Percentiles rank a stretch among this genome's conserved stretches.
phyloP scores from a whole-genome alignment of 2,888 invertebrate species.

The Ischnura elegans region DNA sequence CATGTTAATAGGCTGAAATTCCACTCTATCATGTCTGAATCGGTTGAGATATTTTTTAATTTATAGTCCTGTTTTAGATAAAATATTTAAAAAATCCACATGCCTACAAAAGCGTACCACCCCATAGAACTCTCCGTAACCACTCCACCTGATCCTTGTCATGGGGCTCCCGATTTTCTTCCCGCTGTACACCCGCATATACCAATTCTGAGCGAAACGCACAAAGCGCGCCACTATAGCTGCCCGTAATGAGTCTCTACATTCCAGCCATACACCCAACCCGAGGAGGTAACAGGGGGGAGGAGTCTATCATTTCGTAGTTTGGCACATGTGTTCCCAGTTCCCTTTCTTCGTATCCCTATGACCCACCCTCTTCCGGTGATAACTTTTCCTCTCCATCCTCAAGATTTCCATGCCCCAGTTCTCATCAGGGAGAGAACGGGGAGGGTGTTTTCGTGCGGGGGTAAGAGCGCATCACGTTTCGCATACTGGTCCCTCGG shows the following conservation, averaged over 20 bases:
- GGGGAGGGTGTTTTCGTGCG: too few relatives aligned
- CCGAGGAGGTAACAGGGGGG: not conserved
- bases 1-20: too few relatives aligned
- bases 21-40: too few relatives aligned
- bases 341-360: not conserved
- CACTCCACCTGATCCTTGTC: too few relatives aligned
- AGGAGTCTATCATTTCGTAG: not conserved
- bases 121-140: too few relatives aligned
- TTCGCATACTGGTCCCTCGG: not conserved
- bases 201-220: not conserved
- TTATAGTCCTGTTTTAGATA: too few relatives aligned
- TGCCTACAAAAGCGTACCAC: too few relatives aligned
- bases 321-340: not conserved
- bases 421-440: not conserved
- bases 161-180: too few relatives aligned
- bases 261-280: not conserved
- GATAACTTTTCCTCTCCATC: not conserved
- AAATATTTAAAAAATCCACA: too few relatives aligned
- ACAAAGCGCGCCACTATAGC: not conserved
- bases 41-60: too few relatives aligned
- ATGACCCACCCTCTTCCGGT: not conserved
- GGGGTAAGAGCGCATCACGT: not conserved
- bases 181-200: not conserved
- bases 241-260: conserved; percentile 1
- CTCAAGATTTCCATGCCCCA: not conserved